These are phyloP conservation scores for Pinctada fucata DNA, from an alignment of 2,888 invertebrate genomes.

Conservation along the genomic window DNA sequence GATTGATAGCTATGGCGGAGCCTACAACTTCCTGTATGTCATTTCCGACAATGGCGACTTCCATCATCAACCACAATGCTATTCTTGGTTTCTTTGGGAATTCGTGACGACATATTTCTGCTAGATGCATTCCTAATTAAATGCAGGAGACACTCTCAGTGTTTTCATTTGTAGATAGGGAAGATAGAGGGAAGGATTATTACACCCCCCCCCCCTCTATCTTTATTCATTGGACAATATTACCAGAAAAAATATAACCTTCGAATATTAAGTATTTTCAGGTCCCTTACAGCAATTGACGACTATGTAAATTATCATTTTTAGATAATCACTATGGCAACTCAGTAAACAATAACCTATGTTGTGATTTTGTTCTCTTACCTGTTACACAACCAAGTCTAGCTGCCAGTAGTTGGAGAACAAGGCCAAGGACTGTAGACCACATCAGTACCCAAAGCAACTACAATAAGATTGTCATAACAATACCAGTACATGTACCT, in stretches of 20 bases:
- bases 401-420: conserved; percentile 87
- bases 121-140: conserved; percentile 82
- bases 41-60: conserved; percentile 92
- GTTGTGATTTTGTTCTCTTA: neutral
- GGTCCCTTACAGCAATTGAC: too few relatives aligned
- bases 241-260: too few relatives aligned
- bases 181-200: too few relatives aligned
- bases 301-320: too few relatives aligned
- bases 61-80: conserved; percentile 91
- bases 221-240: too few relatives aligned
- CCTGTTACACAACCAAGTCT: conserved; percentile 90
- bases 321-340: too few relatives aligned
- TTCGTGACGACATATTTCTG: conserved; percentile 83
- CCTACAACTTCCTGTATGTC: conserved; percentile 96
- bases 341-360: too few relatives aligned
- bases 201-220: too few relatives aligned
- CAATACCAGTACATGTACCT: too few relatives aligned
- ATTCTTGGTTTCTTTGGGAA: conserved; percentile 86
- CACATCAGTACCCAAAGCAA: conserved; percentile 90
- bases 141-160: too few relatives aligned
- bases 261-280: too few relatives aligned
- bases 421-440: conserved; percentile 89
- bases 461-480: conserved; percentile 74
- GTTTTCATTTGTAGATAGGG: too few relatives aligned
- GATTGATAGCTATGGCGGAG: conserved; percentile 89